Base-by-base conservation (phyloP, 2,113 vertebrate species). In the Engraulis encrasicolus region DNA sequence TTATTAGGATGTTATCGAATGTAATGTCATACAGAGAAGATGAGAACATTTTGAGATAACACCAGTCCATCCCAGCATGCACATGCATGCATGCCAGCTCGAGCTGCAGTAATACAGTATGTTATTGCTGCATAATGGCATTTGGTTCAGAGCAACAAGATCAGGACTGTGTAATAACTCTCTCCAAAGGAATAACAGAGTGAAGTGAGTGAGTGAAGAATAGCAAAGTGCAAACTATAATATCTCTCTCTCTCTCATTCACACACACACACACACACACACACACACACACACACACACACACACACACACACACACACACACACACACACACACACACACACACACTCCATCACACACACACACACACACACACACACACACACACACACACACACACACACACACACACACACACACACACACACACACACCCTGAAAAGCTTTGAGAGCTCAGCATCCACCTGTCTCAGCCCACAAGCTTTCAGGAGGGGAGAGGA, bases 221-320 rank as follows among this genome's bases (percentile, higher is more conserved):
- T n/a, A n/a, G n/a, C n/a, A 88, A 61, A 88, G 88, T 87, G 82
- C 85, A 88, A 89, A 38, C 88, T 88, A 88, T 89, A 90, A 89
- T 89, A 91, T 91, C 88, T 85, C 81, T 85, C 83, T 89, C 11
- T 9, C 9, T 9, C 9, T 61, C n/a, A 0, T 23, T 88, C 84
- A 91, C 85, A 92, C 89, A 88, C 90, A 86, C 90, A 90, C 90
- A n/a, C n/a, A n/a, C n/a, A n/a, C n/a, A n/a, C n/a, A n/a, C n/a
- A n/a, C n/a, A n/a, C n/a, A n/a, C n/a, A n/a, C n/a, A n/a, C n/a
- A n/a, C n/a, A n/a, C n/a, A n/a, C n/a, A n/a, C n/a, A n/a, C n/a
- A n/a, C n/a, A n/a, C n/a, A n/a, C n/a, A n/a, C n/a, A n/a, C n/a
- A n/a, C n/a, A n/a, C n/a, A n/a, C n/a, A n/a, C n/a, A n/a, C n/a